Evolutionary conservation across 2,888 invertebrate genomes (phyloP).

Genomic region (Drosophila mercatorum): DNA sequence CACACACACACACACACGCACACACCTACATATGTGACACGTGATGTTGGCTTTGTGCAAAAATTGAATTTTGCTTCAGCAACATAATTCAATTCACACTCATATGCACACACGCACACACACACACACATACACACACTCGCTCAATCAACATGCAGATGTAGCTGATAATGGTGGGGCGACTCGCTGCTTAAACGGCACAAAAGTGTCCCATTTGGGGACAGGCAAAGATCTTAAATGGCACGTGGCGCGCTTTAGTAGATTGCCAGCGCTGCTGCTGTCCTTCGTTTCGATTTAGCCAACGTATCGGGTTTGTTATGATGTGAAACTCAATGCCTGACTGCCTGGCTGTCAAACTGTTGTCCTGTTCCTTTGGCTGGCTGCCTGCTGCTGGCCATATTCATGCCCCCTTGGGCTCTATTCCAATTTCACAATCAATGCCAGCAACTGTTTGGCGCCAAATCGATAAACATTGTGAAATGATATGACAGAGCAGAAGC

Average conservation of each 20-base stretch:
- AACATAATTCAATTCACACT: slow-evolving; percentile 72
- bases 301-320: slow-evolving; percentile 38
- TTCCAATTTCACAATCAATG: slow-evolving; percentile 18
- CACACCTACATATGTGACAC: slow-evolving; percentile 18
- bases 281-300: slow-evolving; percentile 10
- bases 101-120: slow-evolving; percentile 36
- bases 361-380: slow-evolving; percentile 21
- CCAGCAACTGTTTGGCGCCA: slow-evolving; percentile 8
- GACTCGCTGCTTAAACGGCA: slow-evolving; percentile 23
- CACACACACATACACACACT: slow-evolving; percentile 26
- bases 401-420: slow-evolving; percentile 15
- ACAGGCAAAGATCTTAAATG: slow-evolving; percentile 34
- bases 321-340: slow-evolving; percentile 46
- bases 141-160: slow-evolving; percentile 36
- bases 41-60: slow-evolving; percentile 40
- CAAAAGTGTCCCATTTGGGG: slow-evolving; percentile 25
- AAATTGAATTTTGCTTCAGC: slow-evolving; percentile 73
- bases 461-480: slow-evolving; percentile 44
- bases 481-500: slow-evolving; percentile 29
- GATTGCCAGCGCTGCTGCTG: slow-evolving; percentile 19
- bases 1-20: background rate
- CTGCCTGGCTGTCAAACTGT: slow-evolving; percentile 21
- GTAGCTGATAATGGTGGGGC: slow-evolving; percentile 26
- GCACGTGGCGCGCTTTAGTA: slow-evolving; percentile 30
- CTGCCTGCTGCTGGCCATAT: slow-evolving; percentile 18